These are phyloP conservation scores for Triops cancriformis DNA, from an alignment of 1,140 invertebrate species.

Conservation along the genomic window DNA sequence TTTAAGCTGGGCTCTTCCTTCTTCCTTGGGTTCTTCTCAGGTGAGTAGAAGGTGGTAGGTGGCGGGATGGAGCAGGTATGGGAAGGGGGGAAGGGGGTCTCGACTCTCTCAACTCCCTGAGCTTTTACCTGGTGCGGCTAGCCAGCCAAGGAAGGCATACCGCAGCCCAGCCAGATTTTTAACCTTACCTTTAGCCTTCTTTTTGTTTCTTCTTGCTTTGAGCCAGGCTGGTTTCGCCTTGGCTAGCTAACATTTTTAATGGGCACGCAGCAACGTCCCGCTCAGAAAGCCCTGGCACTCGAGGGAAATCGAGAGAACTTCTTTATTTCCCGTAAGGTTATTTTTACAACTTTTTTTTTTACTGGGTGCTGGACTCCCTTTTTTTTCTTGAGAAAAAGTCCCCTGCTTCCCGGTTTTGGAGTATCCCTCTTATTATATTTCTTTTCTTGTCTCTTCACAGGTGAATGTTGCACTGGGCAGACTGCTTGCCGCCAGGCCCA, in stretches of 20 bases:
- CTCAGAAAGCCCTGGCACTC: background rate
- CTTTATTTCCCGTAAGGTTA: background rate
- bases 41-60: background rate
- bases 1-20: background rate
- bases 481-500: slow-evolving; percentile 11
- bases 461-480: slow-evolving; percentile 3
- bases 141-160: slow-evolving; percentile 8
- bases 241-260: slow-evolving; percentile 5
- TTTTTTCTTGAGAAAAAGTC: background rate
- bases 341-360: background rate
- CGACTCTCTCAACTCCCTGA: background rate
- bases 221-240: background rate
- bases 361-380: background rate
- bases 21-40: background rate
- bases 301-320: background rate
- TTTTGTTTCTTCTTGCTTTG: background rate
- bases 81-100: too few species aligned
- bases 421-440: slow-evolving; percentile 9
- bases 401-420: background rate
- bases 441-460: slow-evolving; percentile 13
- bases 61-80: background rate
- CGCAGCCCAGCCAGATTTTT: slow-evolving; percentile 12
- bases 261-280: background rate
- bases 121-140: background rate
- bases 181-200: slow-evolving; percentile 13